Evolutionary conservation across 1,140 invertebrate species (phyloP).

Genomic region (Zaprionus africanus): DNA sequence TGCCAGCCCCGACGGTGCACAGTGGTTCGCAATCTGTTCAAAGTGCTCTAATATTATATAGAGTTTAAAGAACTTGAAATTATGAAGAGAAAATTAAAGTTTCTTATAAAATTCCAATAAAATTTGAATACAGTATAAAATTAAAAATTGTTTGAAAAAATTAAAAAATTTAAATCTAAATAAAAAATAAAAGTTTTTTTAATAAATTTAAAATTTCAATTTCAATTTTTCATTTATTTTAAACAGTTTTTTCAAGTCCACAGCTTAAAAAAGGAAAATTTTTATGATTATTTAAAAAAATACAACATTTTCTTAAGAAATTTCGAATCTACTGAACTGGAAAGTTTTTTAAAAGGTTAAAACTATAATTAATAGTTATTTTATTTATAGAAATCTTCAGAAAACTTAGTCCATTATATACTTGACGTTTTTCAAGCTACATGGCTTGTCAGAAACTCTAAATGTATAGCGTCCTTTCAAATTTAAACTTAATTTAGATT

Average conservation of each 20-base stretch:
- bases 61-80: background rate
- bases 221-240: background rate
- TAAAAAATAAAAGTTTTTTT: too few species aligned
- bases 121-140: background rate
- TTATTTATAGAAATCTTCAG: too few species aligned
- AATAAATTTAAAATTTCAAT: too few species aligned
- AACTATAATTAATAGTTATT: background rate
- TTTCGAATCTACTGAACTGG: too few species aligned
- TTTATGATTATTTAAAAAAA: background rate
- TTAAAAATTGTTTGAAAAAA: too few species aligned
- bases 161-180: too few species aligned
- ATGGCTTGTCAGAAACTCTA: too few species aligned
- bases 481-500: background rate
- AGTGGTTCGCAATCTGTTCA: conserved; percentile 6
- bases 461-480: too few species aligned
- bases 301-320: background rate
- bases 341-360: background rate
- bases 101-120: background rate
- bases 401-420: background rate
- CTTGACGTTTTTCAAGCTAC: background rate
- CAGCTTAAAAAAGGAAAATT: too few species aligned
- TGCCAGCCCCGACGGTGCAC: conserved; percentile 11
- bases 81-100: background rate
- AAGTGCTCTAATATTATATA: background rate
- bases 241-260: too few species aligned